These are phyloP conservation scores for Diplogasteroides magnus DNA, from an alignment of 1,140 invertebrate genomes.

Conservation along the genomic window DNA sequence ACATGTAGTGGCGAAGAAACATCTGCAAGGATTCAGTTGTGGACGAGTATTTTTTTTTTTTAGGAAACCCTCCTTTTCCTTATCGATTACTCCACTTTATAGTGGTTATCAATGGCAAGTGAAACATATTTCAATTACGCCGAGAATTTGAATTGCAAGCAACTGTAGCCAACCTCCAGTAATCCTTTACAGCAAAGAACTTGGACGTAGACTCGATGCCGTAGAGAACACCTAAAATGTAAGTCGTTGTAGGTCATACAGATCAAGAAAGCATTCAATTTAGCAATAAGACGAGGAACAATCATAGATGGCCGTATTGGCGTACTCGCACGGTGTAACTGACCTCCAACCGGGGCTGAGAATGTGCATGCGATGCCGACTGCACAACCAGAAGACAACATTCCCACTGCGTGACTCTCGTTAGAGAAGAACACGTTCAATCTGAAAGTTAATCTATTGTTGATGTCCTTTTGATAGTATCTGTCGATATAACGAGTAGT, in stretches of 20 bases:
- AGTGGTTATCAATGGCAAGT: not conserved
- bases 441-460: not conserved
- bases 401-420: constrained; percentile 42
- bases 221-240: constrained; percentile 76
- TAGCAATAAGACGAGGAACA: too few relatives aligned
- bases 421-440: not conserved
- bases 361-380: constrained; percentile 39
- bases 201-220: constrained; percentile 97
- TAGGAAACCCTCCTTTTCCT: too few relatives aligned
- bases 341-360: constrained; percentile 35
- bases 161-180: constrained; percentile 66
- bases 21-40: constrained; percentile 58
- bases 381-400: constrained; percentile 50
- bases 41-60: not conserved
- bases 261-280: not conserved
- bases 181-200: constrained; percentile 94
- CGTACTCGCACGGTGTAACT: too few relatives aligned
- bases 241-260: too few relatives aligned
- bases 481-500: too few relatives aligned
- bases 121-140: constrained; percentile 2
- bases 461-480: not conserved
- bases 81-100: too few relatives aligned
- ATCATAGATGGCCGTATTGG: not conserved
- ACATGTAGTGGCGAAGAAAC: constrained; percentile 92
- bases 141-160: not conserved